phyloP scores from a whole-genome alignment of 2,888 invertebrate species.

The Agrotis exclamationis region DNA sequence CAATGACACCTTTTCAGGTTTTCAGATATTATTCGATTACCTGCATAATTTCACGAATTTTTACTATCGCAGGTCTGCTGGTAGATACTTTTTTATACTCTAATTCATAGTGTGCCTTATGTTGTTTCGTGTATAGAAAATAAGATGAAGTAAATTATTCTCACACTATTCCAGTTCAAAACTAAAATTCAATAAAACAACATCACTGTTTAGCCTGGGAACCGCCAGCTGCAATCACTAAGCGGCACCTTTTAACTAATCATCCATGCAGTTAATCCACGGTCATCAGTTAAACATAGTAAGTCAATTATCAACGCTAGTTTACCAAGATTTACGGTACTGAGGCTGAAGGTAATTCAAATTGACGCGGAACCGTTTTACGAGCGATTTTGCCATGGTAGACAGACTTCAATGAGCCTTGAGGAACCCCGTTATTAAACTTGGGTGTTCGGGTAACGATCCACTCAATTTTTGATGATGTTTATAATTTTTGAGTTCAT shows the following conservation, averaged over 20 bases:
- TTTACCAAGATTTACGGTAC: conserved; percentile 28
- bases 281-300: conserved; percentile 40
- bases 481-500: no score
- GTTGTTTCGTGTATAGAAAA: no score
- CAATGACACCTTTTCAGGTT: no score
- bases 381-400: conserved; percentile 23
- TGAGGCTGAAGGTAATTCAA: conserved; percentile 16
- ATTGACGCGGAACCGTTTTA: conserved; percentile 45
- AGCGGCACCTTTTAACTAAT: conserved; percentile 16
- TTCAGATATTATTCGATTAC: no score
- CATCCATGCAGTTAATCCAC: conserved; percentile 36
- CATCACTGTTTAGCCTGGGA: conserved; percentile 10
- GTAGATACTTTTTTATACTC: no score
- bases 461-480: background rate
- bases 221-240: conserved; percentile 1
- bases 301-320: conserved; percentile 24
- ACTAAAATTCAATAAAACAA: background rate
- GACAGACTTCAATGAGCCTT: conserved; percentile 24
- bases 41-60: no score
- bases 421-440: background rate
- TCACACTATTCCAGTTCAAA: background rate
- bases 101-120: no score
- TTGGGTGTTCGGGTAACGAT: background rate
- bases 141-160: no score
- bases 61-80: no score